Conservation (phyloP, 1,140 invertebrate genomes). For the Paralvinella palmiformis region DNA sequence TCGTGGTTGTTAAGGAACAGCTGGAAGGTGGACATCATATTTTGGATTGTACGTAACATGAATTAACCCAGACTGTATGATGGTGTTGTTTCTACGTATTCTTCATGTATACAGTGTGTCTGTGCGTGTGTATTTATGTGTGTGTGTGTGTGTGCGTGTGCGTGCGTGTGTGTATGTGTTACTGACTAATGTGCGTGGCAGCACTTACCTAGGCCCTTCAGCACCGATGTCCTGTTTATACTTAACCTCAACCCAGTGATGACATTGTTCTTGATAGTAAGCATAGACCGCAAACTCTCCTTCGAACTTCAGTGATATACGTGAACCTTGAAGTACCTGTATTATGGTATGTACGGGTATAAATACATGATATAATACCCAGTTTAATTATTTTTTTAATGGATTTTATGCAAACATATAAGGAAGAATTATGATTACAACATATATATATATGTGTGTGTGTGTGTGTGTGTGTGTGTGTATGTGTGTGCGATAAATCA, state of each 20-base stretch:
- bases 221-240: background rate
- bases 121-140: background rate
- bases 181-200: background rate
- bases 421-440: background rate
- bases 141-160: background rate
- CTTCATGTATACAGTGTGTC: background rate
- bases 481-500: background rate
- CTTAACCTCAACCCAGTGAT: conserved; percentile 10
- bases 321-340: background rate
- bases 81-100: background rate
- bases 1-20: too few relatives aligned
- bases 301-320: conserved; percentile 1
- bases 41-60: too few relatives aligned
- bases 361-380: too few relatives aligned
- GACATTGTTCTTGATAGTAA: conserved; percentile 1
- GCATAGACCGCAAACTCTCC: conserved; percentile 7
- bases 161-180: background rate
- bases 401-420: background rate
- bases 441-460: background rate
- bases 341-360: background rate
- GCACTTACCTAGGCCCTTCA: background rate
- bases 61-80: background rate
- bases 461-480: background rate
- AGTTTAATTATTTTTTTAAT: too few relatives aligned
- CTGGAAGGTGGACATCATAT: too few relatives aligned